Evolutionary conservation across 2,797 vertebrate genomes (phyloP), one percentile per base, ranked within the genome.

Genomic region (Gymnodraco acuticeps): DNA sequence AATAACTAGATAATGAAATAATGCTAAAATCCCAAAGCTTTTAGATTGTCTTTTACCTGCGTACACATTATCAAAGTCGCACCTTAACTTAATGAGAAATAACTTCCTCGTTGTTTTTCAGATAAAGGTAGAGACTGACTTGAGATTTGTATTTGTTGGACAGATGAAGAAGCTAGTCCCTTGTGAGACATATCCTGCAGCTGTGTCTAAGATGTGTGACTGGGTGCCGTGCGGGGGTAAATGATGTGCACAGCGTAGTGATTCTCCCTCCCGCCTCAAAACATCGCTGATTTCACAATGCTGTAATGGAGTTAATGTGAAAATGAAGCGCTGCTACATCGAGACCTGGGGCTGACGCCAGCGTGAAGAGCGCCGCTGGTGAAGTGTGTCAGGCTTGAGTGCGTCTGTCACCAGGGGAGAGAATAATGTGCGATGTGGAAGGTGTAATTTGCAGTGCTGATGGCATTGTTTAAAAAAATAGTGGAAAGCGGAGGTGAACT

Each of bases 281-380:
- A 70, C 82, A 63, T 20, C 51, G 38, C 83, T 88, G 87, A 88
- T 90, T 91, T 81, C 90, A 88, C 82, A 81, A 77, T 81, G 85
- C 88, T 92, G 91, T 91, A 68, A 87, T 77, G 79, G 87, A 90
- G 92, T 88, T 93, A 90, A 93, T 93, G 91, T 88, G 91, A 89
- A 93, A 93, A 94, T 91, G 90, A 93, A 92, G 88, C 89, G 61
- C 87, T 83, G 87, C 84, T 88, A 80, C 83, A 83, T 79, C 38
- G 70, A 85, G 89, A 87, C 85, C 87, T 38, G 42, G 79, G 84
- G 88, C 88, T 78, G 82, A 75, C 69, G 80, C 75, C 81, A 50
- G 88, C 59, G 76, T 90, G 90, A 90, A 91, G 88, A 92, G 90
- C 56, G 60, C 83, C 67, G 73, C 83, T 19, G 76, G 74, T 90